Conservation (phyloP, 92 coral and sea anemone species). For the Desmophyllum pertusum region DNA sequence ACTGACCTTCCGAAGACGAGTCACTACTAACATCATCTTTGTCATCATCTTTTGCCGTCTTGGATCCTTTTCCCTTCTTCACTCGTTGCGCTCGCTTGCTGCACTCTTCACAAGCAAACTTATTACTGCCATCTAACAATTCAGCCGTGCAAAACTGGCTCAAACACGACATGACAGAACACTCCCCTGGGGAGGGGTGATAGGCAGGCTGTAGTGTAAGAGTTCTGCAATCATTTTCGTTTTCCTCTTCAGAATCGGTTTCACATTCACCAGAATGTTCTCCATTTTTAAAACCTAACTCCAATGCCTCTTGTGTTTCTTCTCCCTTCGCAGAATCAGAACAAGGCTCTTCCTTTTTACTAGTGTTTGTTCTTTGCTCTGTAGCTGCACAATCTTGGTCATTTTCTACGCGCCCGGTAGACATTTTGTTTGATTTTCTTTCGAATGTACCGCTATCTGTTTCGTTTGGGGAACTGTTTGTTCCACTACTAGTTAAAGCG, state of each 20-base stretch:
- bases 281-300: neutral
- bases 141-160: conserved; percentile 90
- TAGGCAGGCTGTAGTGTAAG: conserved; percentile 59
- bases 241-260: conserved; percentile 25
- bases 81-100: conserved; percentile 43
- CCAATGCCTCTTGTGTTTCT: neutral
- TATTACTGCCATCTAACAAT: conserved; percentile 82
- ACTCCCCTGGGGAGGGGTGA: conserved; percentile 69
- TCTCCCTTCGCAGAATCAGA: neutral
- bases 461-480: neutral
- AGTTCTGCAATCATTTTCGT: neutral
- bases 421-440: neutral
- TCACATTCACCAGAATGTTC: neutral
- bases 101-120: conserved; percentile 89
- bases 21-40: conserved; percentile 24
- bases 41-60: conserved; percentile 5
- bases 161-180: conserved; percentile 84
- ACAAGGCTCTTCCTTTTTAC: neutral
- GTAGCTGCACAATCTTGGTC: neutral
- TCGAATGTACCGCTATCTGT: neutral
- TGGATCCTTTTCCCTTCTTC: neutral
- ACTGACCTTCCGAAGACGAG: conserved; percentile 25
- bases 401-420: neutral
- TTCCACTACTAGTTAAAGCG: no score
- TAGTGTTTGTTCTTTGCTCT: neutral